Base-by-base conservation (phyloP, 2,888 invertebrate species). In the Coleophora flavipennella region DNA sequence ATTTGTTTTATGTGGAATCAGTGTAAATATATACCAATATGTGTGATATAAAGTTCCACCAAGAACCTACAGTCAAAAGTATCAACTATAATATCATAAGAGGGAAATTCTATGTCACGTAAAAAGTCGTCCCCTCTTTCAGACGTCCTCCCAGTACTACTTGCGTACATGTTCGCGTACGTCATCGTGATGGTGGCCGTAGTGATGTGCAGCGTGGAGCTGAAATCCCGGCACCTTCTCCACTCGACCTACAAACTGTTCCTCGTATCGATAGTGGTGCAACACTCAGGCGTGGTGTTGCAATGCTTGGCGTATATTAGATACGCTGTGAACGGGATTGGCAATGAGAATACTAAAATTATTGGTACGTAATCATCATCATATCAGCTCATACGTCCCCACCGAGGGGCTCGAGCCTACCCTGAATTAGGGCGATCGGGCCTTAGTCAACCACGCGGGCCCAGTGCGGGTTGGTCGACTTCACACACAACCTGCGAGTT, bases 171-270 rank as follows among this genome's bases (percentile, higher is more conserved):
- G 0, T 81, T 92, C 25, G 87, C 90, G 0, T 94, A 96, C 65
- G 78, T 91, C 1, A 70, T 94, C 32, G 79, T 96, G 2, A 77
- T 93, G 49, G 70, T 92, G 13, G 88, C 91, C 0, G 90, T 93
- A 20, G 87, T 92, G 40, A 86, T 93, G 50, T 91, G 94, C 69
- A 85, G 91, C 65, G 89, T 92, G 28, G 91, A 94, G 60, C 73
- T 96, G 6, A 91, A 91, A 58, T 87, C 91, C 0, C 86, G 95
- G 2, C 93, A 95, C 59, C 78, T 97, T 0, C 86, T 96, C 31
- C 96, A 97, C 67, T 87, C 93, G 1, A 96, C 96, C 0, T 97
- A 95, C 79, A 95, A 95, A 64, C 72, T 97, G 57, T 97, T 92
- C 63, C 86, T 94, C 29, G 57, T 87, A 2, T 93, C 95, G 0